These are phyloP conservation scores for Phymatocera aterrima DNA, from an alignment of 2,888 invertebrate species.

Conservation along the genomic window DNA sequence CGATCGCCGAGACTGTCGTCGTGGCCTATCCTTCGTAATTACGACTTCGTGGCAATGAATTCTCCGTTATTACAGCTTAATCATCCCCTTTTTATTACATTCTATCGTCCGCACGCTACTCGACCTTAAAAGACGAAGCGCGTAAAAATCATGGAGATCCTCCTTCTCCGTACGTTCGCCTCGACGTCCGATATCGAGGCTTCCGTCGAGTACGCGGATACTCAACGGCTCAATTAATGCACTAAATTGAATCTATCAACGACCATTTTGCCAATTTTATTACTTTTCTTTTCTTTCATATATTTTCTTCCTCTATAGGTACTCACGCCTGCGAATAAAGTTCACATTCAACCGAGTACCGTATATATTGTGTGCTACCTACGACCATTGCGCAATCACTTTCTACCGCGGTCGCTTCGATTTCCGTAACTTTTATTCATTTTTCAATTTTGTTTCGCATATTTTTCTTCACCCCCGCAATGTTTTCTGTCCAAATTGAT, in stretches of 20 bases:
- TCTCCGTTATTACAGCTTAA: conserved; percentile 37
- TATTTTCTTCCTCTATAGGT: conserved; percentile 46
- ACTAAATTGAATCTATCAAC: conserved; percentile 24
- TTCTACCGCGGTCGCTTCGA: conserved; percentile 48
- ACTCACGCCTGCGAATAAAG: no score
- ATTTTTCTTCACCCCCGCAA: no score
- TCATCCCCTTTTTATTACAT: conserved; percentile 42
- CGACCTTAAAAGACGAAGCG: conserved; percentile 22
- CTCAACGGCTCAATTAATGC: neutral
- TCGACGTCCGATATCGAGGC: conserved; percentile 11
- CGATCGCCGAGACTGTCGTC: conserved; percentile 1
- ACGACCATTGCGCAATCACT: conserved; percentile 46
- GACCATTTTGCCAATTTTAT: conserved; percentile 25
- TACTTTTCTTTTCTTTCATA: conserved; percentile 32
- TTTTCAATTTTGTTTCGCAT: neutral
- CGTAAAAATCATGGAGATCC: conserved; percentile 18
- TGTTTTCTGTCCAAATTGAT: neutral
- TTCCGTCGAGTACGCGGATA: neutral
- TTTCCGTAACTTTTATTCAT: conserved; percentile 50
- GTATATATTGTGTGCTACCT: neutral
- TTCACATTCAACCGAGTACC: neutral
- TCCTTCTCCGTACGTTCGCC: conserved; percentile 18
- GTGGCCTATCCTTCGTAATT: conserved; percentile 16
- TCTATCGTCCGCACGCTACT: conserved; percentile 37
- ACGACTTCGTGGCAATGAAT: conserved; percentile 40